Percentiles rank a stretch among this genome's conserved stretches.
phyloP scores from a whole-genome alignment of 2,113 vertebrate genomes.

The Mellivora capensis region DNA sequence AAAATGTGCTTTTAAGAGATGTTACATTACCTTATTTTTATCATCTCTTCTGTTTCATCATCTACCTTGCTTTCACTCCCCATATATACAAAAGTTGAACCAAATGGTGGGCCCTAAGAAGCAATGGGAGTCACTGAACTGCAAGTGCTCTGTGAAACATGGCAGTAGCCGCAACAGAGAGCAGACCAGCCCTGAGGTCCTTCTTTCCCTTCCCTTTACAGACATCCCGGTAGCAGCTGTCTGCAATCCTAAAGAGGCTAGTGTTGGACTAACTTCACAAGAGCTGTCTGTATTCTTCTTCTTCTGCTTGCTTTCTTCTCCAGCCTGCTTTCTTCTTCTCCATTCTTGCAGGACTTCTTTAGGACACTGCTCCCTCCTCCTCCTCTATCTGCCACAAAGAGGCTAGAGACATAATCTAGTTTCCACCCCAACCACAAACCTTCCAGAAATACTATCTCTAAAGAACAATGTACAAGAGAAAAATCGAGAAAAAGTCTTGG shows the following conservation, averaged over 20 bases:
- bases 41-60: not conserved
- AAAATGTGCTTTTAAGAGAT: not conserved
- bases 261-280: not conserved
- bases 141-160: not conserved
- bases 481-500: not conserved
- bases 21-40: not conserved
- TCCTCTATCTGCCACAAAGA: not conserved
- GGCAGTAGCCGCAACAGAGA: not conserved
- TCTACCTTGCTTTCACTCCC: not conserved
- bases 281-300: not conserved
- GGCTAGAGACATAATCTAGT: not conserved
- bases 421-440: not conserved
- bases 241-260: not conserved
- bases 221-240: not conserved
- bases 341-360: not conserved
- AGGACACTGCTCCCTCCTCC: not conserved
- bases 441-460: not conserved
- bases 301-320: not conserved
- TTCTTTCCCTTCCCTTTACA: not conserved
- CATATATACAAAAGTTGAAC: not conserved
- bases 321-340: not conserved
- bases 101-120: not conserved
- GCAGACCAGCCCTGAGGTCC: not conserved
- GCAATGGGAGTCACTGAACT: not conserved
- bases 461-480: not conserved